Base-by-base conservation (phyloP, 2,113 vertebrate species). In the Xiphias gladius region DNA sequence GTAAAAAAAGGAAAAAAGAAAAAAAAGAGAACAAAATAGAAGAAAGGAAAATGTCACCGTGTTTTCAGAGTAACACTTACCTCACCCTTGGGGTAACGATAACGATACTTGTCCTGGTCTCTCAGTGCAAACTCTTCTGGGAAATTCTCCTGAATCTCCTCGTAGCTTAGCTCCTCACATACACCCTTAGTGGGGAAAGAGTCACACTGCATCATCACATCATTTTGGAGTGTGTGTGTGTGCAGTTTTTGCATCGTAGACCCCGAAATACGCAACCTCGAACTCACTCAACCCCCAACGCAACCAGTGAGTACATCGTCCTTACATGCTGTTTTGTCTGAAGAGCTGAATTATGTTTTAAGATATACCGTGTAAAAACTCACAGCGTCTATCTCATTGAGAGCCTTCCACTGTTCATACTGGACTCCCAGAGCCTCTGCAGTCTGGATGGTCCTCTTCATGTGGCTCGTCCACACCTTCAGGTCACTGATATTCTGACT, bases 71-170 rank as follows among this genome's bases (percentile, higher is more conserved):
- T 5, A 0, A 24, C 2, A 2, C 85, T 92, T 85, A 98, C 97
- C 95, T 98, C 97, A 3, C 97, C 97, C 76, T 97, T 98, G 20
- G 97, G 97, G 88, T 98, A 98, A 52, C 97, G 96, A 61, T 98
- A 98, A 0, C 97, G 97, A n/a, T 97, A 98, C 82, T 98, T 98
- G 90, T 98, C 97, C 89, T 98, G 97, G 54, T 98, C 97, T 11
- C 97, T 93, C 26, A 98, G 88, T 0, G 97, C 97, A 68, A 98
- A 96, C 85, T 98, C 97, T 28, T 96, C 95, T 8, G 97, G 96
- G 63, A 91, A 95, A 1, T 92, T 91, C 75, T 93, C 94, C 71
- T 98, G 97, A 84, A 98, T 98, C 92, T 97, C 97, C 86, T 98
- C 97, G 5, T 98, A 98, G 12, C 96, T 96, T 87, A 98, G 93